Base-by-base conservation (phyloP, 2,888 invertebrate genomes). In the Meiosimyza decipiens region DNA sequence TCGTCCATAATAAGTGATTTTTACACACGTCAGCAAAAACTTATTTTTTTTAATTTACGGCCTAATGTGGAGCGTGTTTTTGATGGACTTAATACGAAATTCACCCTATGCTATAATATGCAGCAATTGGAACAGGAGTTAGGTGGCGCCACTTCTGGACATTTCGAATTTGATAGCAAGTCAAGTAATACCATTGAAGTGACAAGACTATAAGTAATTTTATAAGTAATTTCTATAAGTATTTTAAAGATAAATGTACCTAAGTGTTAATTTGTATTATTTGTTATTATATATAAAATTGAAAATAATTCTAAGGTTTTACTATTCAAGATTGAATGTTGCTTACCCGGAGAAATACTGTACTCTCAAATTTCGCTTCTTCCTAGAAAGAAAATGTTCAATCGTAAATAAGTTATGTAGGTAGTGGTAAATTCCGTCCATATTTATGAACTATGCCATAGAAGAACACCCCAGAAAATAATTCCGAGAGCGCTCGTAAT, bases 11-110 rank as follows among this genome's bases (percentile, higher is more conserved):
- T 93, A 16, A 90, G 90, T 73, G 94, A 94, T 85, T 95, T 95
- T 85, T 90, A 91, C 47, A 87, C 87, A 49, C 89, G 94, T 68
- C 89, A 90, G 52, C 94, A 95, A 85, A 92, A 93, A 67, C 88
- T 95, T 15, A 91, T 93, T 83, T 95, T 95, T 88, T 95, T 92
- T 86, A 94, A 94, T 85, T 89, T 95, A 13, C 95, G 95, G 84
- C 93, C 95, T 0, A 94, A 94, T 80, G 94, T 95, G 62, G 92
- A 93, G 82, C 90, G 92, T 50, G 92, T 94, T 22, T 94, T 95
- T 83, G 93, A 94, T 84, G 95, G 94, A 0, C 60, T 85, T 2
- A 78, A 82, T 15, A 82, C 83, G 5, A 79, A 81, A 7, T 74
- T 86, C 28, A 75, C 79, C 5, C 74, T 85, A 7, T 86, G 85